phyloP scores from a whole-genome alignment of 2,113 vertebrate genomes.

The Fregata magnificens region DNA sequence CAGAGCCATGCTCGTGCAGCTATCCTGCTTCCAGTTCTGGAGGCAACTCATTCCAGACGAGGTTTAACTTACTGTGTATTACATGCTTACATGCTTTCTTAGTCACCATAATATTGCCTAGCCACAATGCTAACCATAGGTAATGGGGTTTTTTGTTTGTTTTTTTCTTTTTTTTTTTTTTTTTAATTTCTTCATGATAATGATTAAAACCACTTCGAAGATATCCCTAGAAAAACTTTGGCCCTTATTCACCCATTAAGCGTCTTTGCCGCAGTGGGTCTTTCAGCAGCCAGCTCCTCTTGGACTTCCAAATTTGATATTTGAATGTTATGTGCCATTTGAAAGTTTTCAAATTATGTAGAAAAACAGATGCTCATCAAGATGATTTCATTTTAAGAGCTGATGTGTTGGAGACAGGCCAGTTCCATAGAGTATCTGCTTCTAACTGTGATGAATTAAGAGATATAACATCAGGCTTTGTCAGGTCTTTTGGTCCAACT shows the following conservation, averaged over 20 bases:
- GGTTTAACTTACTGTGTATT: neutral
- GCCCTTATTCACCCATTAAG: neutral
- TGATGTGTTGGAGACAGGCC: neutral
- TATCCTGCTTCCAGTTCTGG: conserved; percentile 16
- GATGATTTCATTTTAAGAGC: conserved; percentile 16
- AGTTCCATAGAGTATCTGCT: neutral
- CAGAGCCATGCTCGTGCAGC: conserved; percentile 19
- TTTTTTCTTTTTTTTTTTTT: neutral
- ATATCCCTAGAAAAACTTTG: neutral
- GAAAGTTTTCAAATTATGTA: neutral
- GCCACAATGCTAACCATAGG: neutral
- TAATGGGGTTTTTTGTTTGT: neutral
- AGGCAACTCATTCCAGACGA: neutral
- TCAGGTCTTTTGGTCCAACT: neutral
- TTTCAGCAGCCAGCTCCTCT: neutral
- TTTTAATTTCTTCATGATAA: neutral
- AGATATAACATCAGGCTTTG: neutral
- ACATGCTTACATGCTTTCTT: neutral
- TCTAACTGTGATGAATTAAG: conserved; percentile 18
- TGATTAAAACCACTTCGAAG: neutral
- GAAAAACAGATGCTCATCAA: conserved; percentile 18
- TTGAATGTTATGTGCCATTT: neutral
- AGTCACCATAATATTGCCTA: neutral
- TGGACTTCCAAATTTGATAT: neutral
- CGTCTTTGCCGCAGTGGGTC: neutral